Evolutionary conservation across 2,888 invertebrate species (phyloP).

Genomic region (Xanthorhoe designata): DNA sequence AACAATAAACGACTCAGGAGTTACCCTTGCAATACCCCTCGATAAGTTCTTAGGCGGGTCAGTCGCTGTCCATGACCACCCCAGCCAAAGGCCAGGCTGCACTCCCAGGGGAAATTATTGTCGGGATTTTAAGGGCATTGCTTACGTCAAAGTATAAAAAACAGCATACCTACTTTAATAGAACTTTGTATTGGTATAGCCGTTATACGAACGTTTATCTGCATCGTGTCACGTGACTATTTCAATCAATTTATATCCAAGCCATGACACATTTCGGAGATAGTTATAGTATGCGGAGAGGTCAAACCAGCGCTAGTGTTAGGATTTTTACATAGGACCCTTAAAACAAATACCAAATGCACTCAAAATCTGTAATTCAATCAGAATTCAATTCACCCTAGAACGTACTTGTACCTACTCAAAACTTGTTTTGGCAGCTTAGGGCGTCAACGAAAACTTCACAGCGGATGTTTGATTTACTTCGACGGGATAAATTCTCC

Average conservation of each 20-base stretch:
- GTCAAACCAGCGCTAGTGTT: neutral
- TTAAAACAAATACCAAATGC: slow-evolving; percentile 32
- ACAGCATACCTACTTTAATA: slow-evolving; percentile 75
- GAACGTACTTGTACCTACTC: slow-evolving; percentile 41
- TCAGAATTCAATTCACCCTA: slow-evolving; percentile 64
- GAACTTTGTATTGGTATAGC: slow-evolving; percentile 60
- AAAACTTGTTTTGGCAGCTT: slow-evolving; percentile 69
- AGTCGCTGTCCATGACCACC: slow-evolving; percentile 79
- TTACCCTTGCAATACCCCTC: slow-evolving; percentile 76
- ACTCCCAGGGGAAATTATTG: slow-evolving; percentile 84
- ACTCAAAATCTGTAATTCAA: slow-evolving; percentile 52
- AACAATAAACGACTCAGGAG: slow-evolving; percentile 78
- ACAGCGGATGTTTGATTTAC: slow-evolving; percentile 65
- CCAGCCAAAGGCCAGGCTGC: slow-evolving; percentile 80
- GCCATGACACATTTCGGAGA: slow-evolving; percentile 4
- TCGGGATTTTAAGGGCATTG: slow-evolving; percentile 85
- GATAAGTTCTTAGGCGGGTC: slow-evolving; percentile 73
- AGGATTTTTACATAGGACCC: neutral
- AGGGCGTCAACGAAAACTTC: slow-evolving; percentile 58
- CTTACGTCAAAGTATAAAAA: slow-evolving; percentile 80
- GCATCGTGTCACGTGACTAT: slow-evolving; percentile 70
- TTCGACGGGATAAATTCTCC: slow-evolving; percentile 74
- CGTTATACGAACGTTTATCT: slow-evolving; percentile 58
- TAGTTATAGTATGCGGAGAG: neutral
- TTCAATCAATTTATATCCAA: slow-evolving; percentile 35